phyloP scores from a whole-genome alignment of 2,888 invertebrate species.

The Eristalinus sepulchralis region DNA sequence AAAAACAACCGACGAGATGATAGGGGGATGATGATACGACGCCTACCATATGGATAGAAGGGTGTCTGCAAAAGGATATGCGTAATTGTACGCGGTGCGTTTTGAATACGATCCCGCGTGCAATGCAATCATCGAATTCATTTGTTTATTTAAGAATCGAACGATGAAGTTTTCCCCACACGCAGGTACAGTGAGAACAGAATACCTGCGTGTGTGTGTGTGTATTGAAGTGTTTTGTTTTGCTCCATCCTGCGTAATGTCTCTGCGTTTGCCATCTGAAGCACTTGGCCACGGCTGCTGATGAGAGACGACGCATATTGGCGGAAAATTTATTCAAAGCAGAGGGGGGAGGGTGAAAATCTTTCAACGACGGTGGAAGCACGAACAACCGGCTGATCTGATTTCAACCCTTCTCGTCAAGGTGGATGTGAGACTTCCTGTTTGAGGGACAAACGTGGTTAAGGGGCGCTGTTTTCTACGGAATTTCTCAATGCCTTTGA shows the following conservation, averaged over 20 bases:
- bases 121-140: slow-evolving; percentile 23
- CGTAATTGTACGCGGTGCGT: slow-evolving; percentile 53
- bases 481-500: too few relatives aligned
- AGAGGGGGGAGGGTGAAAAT: neutral
- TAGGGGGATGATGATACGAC: slow-evolving; percentile 28
- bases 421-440: neutral
- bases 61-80: slow-evolving; percentile 54
- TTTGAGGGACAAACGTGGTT: neutral
- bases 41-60: slow-evolving; percentile 39
- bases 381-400: neutral
- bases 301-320: neutral
- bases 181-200: neutral
- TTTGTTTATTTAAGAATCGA: slow-evolving; percentile 2
- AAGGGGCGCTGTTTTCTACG: neutral
- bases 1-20: neutral
- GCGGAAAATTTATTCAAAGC: neutral
- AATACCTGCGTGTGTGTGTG: neutral
- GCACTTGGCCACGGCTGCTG: neutral
- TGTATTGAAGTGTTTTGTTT: neutral
- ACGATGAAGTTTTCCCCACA: neutral
- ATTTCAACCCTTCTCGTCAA: neutral
- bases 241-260: neutral
- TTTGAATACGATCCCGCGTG: slow-evolving; percentile 40
- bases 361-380: neutral
- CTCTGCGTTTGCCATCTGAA: neutral